Percentiles rank a stretch among this genome's conserved stretches.
These are phyloP conservation scores for Cremastinae sp. DNA, from an alignment of 2,888 invertebrate genomes.

Conservation along the genomic window DNA sequence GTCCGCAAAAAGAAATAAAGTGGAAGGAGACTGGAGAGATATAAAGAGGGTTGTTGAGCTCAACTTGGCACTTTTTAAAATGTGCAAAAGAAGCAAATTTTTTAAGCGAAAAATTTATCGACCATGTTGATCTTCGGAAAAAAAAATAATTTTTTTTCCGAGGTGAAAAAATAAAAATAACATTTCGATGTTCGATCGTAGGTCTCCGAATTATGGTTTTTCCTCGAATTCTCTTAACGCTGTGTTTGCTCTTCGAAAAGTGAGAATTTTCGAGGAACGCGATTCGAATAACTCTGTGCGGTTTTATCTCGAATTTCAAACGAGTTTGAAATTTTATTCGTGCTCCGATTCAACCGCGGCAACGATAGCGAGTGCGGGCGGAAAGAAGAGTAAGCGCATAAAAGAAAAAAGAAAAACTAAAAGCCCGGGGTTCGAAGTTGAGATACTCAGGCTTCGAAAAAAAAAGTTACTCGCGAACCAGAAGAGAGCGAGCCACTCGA, in stretches of 20 bases:
- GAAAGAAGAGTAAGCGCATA: conserved; percentile 34
- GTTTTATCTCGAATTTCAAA: conserved; percentile 44
- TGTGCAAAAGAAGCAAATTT: background rate
- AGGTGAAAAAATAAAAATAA: too few species aligned
- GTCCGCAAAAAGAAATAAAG: background rate
- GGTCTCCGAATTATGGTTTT: too few species aligned
- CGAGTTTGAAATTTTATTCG: conserved; percentile 49
- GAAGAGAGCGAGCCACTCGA: conserved; percentile 48
- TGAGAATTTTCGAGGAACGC: conserved; percentile 40
- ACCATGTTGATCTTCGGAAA: too few species aligned
- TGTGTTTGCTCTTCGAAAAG: conserved; percentile 12
- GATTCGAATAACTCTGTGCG: conserved; percentile 31
- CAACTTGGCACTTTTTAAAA: background rate
- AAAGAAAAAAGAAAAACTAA: conserved; percentile 22
- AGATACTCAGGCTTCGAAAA: conserved; percentile 47
- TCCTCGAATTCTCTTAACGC: too few species aligned
- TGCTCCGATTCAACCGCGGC: conserved; percentile 35
- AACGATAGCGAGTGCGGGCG: conserved; percentile 29
- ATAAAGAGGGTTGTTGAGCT: background rate
- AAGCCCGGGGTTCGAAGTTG: conserved; percentile 22
- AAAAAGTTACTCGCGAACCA: conserved; percentile 53
- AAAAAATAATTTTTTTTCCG: too few species aligned
- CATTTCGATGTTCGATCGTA: too few species aligned
- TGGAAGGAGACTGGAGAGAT: background rate
- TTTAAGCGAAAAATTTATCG: background rate